phyloP scores from a whole-genome alignment of 2,888 invertebrate species.

The Nomada ferruginata region DNA sequence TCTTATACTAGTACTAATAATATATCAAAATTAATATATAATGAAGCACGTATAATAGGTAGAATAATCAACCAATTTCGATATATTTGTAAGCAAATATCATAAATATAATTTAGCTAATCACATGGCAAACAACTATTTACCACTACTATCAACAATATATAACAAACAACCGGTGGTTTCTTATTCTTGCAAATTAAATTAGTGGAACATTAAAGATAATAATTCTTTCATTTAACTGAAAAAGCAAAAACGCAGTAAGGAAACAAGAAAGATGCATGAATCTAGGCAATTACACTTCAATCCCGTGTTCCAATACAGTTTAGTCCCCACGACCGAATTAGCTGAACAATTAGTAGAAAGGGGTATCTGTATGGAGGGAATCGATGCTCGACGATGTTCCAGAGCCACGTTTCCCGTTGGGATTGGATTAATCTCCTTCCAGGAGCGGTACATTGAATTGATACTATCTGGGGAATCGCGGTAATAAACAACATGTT shows the following conservation, averaged over 20 bases:
- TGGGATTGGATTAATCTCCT: slow-evolving; percentile 69
- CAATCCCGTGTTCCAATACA: slow-evolving; percentile 63
- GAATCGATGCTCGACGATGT: slow-evolving; percentile 48
- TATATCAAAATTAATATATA: too few species aligned
- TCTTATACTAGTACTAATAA: too few species aligned
- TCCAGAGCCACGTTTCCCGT: slow-evolving; percentile 48
- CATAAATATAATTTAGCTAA: too few species aligned
- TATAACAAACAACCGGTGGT: too few species aligned
- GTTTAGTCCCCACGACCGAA: slow-evolving; percentile 56
- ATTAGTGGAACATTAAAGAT: too few species aligned
- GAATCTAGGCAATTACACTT: slow-evolving; percentile 40
- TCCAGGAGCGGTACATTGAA: slow-evolving; percentile 65
- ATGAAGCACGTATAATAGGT: too few species aligned
- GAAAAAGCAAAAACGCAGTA: not conserved
- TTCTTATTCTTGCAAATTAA: too few species aligned
- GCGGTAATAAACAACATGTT: slow-evolving; percentile 69
- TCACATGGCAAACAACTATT: too few species aligned
- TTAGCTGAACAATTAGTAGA: slow-evolving; percentile 71
- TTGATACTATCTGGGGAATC: slow-evolving; percentile 69
- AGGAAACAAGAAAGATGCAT: slow-evolving; percentile 11
- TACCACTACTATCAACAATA: too few species aligned
- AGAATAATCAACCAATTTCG: too few species aligned
- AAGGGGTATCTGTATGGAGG: slow-evolving; percentile 18
- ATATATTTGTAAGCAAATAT: too few species aligned
- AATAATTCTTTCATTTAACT: not conserved